These are phyloP conservation scores for Cyprinodon variegatus DNA, from an alignment of 2,113 vertebrate genomes.

Conservation along the genomic window DNA sequence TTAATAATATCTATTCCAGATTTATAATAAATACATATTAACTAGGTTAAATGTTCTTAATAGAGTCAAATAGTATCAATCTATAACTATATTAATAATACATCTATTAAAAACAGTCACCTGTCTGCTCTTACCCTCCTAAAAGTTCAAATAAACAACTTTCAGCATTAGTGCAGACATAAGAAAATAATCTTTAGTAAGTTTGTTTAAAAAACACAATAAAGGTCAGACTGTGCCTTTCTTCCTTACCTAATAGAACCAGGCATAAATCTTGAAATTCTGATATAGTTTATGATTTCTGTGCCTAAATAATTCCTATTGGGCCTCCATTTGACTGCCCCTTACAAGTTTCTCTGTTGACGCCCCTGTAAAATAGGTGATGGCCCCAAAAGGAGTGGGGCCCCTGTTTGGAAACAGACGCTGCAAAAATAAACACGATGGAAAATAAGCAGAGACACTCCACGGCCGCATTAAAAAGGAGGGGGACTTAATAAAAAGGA, in stretches of 20 bases:
- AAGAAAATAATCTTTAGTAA: neutral
- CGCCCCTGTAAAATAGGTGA: slow-evolving; percentile 78
- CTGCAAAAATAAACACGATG: slow-evolving; percentile 96
- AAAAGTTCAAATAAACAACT: neutral
- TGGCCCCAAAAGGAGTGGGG: slow-evolving; percentile 51
- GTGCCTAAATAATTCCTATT: neutral
- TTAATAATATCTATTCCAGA: neutral
- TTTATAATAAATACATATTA: neutral
- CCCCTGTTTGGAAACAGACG: slow-evolving; percentile 96
- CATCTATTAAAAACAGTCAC: neutral
- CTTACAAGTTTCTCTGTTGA: neutral
- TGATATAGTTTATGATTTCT: no score
- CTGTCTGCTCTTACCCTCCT: neutral
- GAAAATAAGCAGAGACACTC: slow-evolving; percentile 96
- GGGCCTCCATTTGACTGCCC: neutral
- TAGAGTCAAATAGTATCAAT: neutral
- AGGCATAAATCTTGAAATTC: no score
- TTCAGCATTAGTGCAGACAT: neutral
- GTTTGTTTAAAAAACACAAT: no score
- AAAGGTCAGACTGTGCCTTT: no score
- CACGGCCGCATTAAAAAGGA: slow-evolving; percentile 84
- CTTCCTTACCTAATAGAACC: no score
- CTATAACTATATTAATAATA: neutral
- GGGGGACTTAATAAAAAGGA: slow-evolving; percentile 93
- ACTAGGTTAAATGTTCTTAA: neutral